phyloP scores from a whole-genome alignment of 1,140 invertebrate species.

The Heliconius hewitsoni region DNA sequence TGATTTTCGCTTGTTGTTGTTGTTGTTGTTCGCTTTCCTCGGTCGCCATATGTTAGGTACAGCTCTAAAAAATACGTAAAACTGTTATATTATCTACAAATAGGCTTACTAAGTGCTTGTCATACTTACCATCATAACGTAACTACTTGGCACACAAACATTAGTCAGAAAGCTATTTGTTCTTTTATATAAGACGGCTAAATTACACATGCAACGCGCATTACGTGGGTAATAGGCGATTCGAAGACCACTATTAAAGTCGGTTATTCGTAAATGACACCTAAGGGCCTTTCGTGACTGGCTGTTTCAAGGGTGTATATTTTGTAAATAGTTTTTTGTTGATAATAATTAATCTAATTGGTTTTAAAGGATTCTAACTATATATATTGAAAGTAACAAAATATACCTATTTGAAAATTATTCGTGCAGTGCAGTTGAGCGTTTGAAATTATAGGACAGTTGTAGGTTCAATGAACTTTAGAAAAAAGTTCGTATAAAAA shows the following conservation, averaged over 20 bases:
- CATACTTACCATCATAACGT: not conserved
- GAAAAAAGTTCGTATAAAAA: no score
- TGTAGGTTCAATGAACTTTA: no score
- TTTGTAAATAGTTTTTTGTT: constrained; percentile 1
- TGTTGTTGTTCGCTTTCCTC: no score
- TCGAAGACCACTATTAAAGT: constrained; percentile 19
- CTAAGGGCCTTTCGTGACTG: constrained; percentile 38
- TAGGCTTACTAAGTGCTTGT: not conserved
- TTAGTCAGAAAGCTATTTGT: not conserved
- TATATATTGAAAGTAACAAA: not conserved
- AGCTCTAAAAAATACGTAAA: no score
- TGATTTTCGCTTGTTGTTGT: no score
- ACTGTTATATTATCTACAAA: not conserved
- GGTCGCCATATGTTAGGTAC: no score
- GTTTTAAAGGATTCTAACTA: not conserved
- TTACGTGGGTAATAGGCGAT: constrained; percentile 18
- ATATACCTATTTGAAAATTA: not conserved
- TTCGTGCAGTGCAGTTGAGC: not conserved
- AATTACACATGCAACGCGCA: constrained; percentile 27
- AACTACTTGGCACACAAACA: not conserved
- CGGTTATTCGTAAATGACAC: constrained; percentile 32
- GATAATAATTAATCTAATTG: not conserved
- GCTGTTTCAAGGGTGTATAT: constrained; percentile 25
- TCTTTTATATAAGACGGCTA: constrained; percentile 13
- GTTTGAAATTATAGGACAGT: not conserved